Conservation (phyloP, 2,113 vertebrate species). For the Heptranchias perlo region DNA sequence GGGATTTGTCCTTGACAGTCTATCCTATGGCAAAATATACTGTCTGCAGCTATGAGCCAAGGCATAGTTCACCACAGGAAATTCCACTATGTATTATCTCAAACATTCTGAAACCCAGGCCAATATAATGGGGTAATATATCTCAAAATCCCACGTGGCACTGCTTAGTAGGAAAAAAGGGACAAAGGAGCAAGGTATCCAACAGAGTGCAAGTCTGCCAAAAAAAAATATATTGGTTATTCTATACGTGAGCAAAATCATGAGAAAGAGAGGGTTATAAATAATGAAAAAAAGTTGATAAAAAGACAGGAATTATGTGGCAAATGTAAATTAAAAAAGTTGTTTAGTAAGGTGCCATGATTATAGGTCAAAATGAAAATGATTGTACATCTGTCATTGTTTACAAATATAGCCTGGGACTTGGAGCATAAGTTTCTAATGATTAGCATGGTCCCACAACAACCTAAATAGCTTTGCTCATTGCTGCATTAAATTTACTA, state of each 20-base stretch:
- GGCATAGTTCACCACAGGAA: constrained; percentile 33
- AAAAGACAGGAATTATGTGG: not conserved
- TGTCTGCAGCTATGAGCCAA: constrained; percentile 10
- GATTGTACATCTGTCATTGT: not conserved
- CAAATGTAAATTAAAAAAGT: not conserved
- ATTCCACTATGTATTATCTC: constrained; percentile 32
- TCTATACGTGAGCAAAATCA: not conserved
- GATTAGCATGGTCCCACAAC: not conserved
- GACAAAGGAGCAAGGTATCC: not conserved
- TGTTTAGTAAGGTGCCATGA: not conserved
- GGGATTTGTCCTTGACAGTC: constrained; percentile 30
- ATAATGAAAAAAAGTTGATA: not conserved
- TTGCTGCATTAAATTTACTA: not conserved
- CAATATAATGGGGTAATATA: constrained; percentile 18
- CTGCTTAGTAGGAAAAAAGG: not conserved
- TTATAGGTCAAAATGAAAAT: not conserved
- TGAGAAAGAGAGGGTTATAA: not conserved
- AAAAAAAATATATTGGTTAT: not conserved
- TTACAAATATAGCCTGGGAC: not conserved
- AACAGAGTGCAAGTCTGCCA: not conserved
- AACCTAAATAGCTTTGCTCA: not conserved
- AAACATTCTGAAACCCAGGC: not conserved
- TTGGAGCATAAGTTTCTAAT: not conserved
- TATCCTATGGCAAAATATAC: constrained; percentile 24
- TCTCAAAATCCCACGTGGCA: constrained; percentile 7